Base-by-base conservation (phyloP, 2,797 vertebrate species). In the Neoniphon sammara region DNA sequence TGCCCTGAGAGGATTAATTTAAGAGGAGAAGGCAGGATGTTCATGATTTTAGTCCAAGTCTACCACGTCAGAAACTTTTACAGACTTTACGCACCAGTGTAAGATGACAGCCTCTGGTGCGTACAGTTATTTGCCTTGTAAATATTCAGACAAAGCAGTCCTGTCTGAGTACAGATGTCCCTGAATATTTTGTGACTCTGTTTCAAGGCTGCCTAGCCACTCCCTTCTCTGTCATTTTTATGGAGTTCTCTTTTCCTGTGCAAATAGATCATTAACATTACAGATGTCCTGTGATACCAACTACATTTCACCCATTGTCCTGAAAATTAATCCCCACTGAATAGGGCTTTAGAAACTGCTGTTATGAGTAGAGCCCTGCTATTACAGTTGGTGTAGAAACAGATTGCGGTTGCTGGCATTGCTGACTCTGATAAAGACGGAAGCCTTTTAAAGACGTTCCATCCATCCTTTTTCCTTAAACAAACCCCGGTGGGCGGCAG, bases 401-500 rank as follows among this genome's bases (percentile, higher is more conserved):
- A 46, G 42, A 49, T 20, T 49, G 47, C 53, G 34, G 63, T 27
- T 64, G 56, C 12, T 27, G 47, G 50, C 58, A 21, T 17, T 55
- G 63, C 70, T 61, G 63, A 49, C 65, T 74, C 53, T 59, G 70
- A 81, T 81, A 52, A 65, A 79, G 67, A 80, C 63, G 42, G 58
- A 86, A 65, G 78, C 55, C 60, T 30, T n/a, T 34, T 63, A 52
- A 83, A 79, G 65, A 82, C 31, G 60, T 52, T 46, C 31, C 39
- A 73, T 73, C 68, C 72, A 63, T 84, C 54, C 42, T 17, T 78
- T 85, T 85, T 52, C 78, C 58, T 77, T 78, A 86, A 89, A 87
- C 74, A 84, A 88, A 85, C 78, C 77, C 75, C n/a, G 21, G 75
- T 78, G 77, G 80, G 77, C 67, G 56, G 81, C 78, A 61, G 87